Evolutionary conservation across 2,113 vertebrate species (phyloP).

Genomic region (Cottus gobio): DNA sequence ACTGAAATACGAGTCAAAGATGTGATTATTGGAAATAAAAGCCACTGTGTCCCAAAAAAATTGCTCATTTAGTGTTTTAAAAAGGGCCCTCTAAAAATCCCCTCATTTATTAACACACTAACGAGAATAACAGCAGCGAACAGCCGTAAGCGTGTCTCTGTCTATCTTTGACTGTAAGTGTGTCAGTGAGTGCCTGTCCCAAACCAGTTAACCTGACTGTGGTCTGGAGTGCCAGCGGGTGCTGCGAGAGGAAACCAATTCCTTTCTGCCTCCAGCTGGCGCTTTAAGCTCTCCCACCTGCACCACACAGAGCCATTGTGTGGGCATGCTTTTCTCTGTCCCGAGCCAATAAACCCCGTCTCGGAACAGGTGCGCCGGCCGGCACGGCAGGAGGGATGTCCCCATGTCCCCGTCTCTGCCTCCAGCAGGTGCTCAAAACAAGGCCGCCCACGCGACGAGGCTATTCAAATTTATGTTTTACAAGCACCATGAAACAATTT

Average conservation of each 20-base stretch:
- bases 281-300: slow-evolving; percentile 5
- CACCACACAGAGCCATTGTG: slow-evolving; percentile 27
- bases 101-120: not conserved
- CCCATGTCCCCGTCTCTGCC: slow-evolving; percentile 18
- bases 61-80: not conserved
- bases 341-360: slow-evolving; percentile 51
- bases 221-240: not conserved
- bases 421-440: slow-evolving; percentile 45
- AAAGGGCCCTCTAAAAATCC: too few species aligned
- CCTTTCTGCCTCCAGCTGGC: slow-evolving; percentile 29
- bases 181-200: not conserved
- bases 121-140: not conserved
- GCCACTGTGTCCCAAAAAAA: not conserved
- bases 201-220: not conserved
- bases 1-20: not conserved
- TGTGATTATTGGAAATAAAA: not conserved
- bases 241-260: not conserved
- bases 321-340: slow-evolving; percentile 37
- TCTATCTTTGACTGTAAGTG: not conserved
- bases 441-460: slow-evolving; percentile 32
- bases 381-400: slow-evolving; percentile 27
- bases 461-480: slow-evolving; percentile 19
- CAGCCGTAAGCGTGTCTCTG: not conserved
- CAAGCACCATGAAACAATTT: slow-evolving; percentile 13
- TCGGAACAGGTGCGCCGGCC: slow-evolving; percentile 48